Base-by-base conservation (phyloP, 2,113 vertebrate genomes). In the Sturnira hondurensis region DNA sequence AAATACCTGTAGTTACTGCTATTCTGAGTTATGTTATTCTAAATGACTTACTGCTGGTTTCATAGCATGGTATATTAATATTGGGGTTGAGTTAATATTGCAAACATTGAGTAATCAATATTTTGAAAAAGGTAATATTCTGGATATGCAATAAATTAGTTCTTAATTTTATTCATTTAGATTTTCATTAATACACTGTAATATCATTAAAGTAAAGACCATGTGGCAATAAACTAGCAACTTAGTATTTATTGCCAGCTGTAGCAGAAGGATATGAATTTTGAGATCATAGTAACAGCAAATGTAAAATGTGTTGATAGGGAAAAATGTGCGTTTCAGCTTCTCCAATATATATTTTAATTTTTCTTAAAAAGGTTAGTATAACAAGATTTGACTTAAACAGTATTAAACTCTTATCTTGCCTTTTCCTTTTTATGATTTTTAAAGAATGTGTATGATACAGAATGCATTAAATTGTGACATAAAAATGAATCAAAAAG, bases 401-500 rank as follows among this genome's bases (percentile, higher is more conserved):
- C 26, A 91, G 1, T 81, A 91, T 92, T 63, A 2, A 28, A 68
- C 96, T 80, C 33, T 74, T 14, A 31, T 43, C 4, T 5, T 56
- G 7, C 7, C 12, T 97, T 96, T 70, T 94, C 81, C 76, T 89
- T 15, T 96, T 90, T 87, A 54, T 81, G 45, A 76, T 86, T 86
- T 61, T 31, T 54, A 71, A 1, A 82, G 2, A 82, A 61, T 91
- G 13, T 63, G 2, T 61, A 54, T 81, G 45, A 56, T 91, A n/a
- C 91, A 33, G n/a, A 89, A 96, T 92, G 28, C 22, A 89, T 90
- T 84, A 78, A 90, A 94, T 43, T 11, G 28, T 76, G 2, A 54
- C 89, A 78, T 93, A 67, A 6, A 96, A 97, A 88, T n/a, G n/a
- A 96, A 88, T 19, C 88, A 4, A 80, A 70, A 86, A 86, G 56